Evolutionary conservation across 2,888 invertebrate species (phyloP).

Genomic region (Cephus pulcher): DNA sequence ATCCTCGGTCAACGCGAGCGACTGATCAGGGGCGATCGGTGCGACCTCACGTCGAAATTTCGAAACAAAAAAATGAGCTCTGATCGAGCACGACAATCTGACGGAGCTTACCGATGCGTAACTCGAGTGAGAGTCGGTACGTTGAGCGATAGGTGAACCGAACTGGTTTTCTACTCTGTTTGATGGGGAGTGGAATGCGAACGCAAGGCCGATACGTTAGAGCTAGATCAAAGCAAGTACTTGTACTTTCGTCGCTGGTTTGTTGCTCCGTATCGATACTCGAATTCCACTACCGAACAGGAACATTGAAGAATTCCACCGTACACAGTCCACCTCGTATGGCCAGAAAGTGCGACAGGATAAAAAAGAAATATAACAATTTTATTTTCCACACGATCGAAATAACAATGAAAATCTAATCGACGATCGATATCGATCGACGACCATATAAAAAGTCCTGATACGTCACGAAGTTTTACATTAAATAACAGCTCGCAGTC

Average conservation of each 20-base stretch:
- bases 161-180: background rate
- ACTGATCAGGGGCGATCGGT: background rate
- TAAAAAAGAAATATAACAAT: background rate
- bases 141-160: background rate
- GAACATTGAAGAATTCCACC: background rate
- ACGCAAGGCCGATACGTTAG: conserved; percentile 16
- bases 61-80: background rate
- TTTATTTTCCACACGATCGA: background rate
- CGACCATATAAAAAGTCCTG: background rate
- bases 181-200: conserved; percentile 16
- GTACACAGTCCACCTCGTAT: background rate
- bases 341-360: background rate
- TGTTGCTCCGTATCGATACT: background rate
- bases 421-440: background rate
- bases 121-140: background rate
- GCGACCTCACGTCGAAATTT: background rate
- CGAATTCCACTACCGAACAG: background rate
- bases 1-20: background rate
- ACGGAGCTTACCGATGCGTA: background rate
- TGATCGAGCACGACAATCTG: background rate
- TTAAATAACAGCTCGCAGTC: background rate
- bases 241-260: conserved; percentile 17
- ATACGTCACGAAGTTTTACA: background rate
- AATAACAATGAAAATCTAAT: background rate
- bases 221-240: conserved; percentile 19